These are phyloP conservation scores for Chironomus riparius DNA, from an alignment of 2,888 invertebrate species.

Conservation along the genomic window DNA sequence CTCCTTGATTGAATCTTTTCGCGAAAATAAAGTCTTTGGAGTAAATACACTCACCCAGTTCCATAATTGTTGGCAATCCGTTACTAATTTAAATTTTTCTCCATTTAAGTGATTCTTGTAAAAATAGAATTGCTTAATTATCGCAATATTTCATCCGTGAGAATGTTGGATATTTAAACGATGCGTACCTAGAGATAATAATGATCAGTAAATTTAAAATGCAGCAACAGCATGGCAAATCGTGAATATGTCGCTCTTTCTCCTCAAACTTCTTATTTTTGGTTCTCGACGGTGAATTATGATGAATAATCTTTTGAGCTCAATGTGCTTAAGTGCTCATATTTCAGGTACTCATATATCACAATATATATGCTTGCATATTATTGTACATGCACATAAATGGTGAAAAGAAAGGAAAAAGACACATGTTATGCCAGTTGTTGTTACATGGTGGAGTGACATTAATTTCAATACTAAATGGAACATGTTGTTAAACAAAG, in stretches of 20 bases:
- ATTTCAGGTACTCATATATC: slow-evolving; percentile 14
- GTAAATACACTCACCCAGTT: background rate
- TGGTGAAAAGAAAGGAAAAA: background rate
- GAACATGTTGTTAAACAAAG: slow-evolving; percentile 25
- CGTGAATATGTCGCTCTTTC: background rate
- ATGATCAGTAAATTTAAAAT: background rate
- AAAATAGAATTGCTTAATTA: slow-evolving; percentile 26
- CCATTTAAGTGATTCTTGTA: background rate
- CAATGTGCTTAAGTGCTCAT: background rate
- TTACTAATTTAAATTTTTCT: slow-evolving; percentile 21
- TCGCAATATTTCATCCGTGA: slow-evolving; percentile 19
- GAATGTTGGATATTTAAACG: background rate
- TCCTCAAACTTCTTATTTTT: background rate
- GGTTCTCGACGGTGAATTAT: background rate
- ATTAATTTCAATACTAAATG: slow-evolving; percentile 23
- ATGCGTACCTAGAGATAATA: background rate
- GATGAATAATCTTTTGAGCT: background rate
- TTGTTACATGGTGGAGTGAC: slow-evolving; percentile 23
- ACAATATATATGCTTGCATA: background rate
- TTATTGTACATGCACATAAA: background rate
- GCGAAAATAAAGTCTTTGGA: background rate
- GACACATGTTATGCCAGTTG: slow-evolving; percentile 17
- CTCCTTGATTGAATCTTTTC: background rate
- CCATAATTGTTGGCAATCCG: slow-evolving; percentile 10
- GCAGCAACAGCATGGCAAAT: background rate